Evolutionary conservation across 2,888 invertebrate species (phyloP).

Genomic region (Acanthosepion lycidas): DNA sequence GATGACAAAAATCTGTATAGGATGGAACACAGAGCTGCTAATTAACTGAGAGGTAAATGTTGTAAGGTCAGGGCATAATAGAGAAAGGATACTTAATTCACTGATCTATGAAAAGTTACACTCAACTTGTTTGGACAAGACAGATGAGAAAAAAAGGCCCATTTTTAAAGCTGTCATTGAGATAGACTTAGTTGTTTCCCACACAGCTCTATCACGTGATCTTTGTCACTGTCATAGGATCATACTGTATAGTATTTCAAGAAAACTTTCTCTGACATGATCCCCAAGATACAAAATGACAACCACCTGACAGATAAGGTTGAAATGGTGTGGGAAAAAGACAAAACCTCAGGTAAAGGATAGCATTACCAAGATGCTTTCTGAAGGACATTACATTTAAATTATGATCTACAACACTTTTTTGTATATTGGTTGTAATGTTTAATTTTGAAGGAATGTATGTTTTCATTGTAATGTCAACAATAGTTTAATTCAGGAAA

Average conservation of each 20-base stretch:
- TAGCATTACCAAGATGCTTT: neutral
- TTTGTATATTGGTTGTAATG: no score
- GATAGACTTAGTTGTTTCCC: neutral
- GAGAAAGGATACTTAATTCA: conserved; percentile 17
- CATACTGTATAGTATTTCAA: neutral
- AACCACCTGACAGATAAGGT: neutral
- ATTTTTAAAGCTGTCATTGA: neutral
- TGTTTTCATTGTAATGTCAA: no score
- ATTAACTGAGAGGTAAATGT: neutral
- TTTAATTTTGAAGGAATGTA: no score
- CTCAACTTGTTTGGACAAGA: neutral
- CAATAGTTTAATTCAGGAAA: no score
- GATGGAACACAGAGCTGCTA: no score
- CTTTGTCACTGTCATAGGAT: neutral
- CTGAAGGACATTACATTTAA: neutral
- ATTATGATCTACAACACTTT: neutral
- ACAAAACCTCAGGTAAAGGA: neutral
- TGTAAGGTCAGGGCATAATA: conserved; percentile 33
- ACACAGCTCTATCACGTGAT: neutral
- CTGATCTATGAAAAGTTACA: conserved; percentile 8
- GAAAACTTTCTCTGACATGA: conserved; percentile 33
- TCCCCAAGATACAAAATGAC: neutral
- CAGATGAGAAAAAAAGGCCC: neutral
- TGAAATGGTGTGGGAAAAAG: conserved; percentile 16
- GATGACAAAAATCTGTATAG: no score